phyloP scores from a whole-genome alignment of 2,797 vertebrate species.

The Gallirallus australis region DNA sequence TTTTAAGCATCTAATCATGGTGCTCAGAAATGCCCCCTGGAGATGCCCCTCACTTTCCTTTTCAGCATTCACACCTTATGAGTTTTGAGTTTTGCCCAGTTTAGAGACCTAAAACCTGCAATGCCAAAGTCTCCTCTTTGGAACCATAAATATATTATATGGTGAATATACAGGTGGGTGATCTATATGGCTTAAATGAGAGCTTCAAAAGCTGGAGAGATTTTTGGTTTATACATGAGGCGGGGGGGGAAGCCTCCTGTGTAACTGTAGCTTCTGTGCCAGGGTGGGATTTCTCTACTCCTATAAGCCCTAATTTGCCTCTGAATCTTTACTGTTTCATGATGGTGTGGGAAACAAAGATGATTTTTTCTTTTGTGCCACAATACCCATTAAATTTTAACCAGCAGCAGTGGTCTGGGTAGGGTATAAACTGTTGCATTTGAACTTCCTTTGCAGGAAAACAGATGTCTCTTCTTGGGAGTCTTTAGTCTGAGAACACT shows the following conservation, averaged over 20 bases:
- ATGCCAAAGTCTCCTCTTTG: not conserved
- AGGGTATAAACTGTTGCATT: not conserved
- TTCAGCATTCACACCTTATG: not conserved
- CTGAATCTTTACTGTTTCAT: not conserved
- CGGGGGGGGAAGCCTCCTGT: no score
- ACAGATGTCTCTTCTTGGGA: constrained; percentile 15
- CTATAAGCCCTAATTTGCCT: not conserved
- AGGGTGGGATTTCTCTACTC: not conserved
- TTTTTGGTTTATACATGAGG: not conserved
- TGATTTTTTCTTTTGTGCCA: not conserved
- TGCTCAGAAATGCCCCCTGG: not conserved
- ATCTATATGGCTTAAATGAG: not conserved
- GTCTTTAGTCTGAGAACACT: not conserved
- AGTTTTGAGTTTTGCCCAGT: not conserved
- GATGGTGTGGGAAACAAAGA: not conserved
- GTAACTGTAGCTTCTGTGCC: not conserved
- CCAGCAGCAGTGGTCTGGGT: not conserved
- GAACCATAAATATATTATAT: not conserved
- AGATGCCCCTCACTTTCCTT: not conserved
- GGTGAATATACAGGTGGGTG: not conserved
- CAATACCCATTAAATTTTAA: not conserved
- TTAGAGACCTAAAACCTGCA: not conserved
- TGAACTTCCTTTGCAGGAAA: not conserved
- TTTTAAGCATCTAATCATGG: not conserved
- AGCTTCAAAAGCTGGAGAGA: not conserved